Conservation (phyloP, 2,888 invertebrate species). For the Catocala nupta region DNA sequence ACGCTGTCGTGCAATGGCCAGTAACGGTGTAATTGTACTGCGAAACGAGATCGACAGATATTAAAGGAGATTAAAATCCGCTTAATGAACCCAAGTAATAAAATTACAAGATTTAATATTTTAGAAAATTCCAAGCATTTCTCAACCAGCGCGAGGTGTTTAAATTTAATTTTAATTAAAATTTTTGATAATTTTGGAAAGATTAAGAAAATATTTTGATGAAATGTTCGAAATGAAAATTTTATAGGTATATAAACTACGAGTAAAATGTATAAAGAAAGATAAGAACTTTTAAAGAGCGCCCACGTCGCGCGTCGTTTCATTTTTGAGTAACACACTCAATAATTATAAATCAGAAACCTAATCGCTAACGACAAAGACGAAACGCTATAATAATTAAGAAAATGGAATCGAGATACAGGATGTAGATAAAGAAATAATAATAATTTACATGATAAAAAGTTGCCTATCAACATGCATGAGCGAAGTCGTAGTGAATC, state of each 20-base stretch:
- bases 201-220: constrained; percentile 26
- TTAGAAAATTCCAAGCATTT: constrained; percentile 60
- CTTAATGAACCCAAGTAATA: constrained; percentile 76
- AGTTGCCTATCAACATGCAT: constrained; percentile 53
- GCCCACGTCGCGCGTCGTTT: neutral
- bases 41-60: constrained; percentile 82
- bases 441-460: constrained; percentile 55
- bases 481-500: constrained; percentile 72
- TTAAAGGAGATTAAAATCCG: constrained; percentile 81
- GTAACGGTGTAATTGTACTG: constrained; percentile 84
- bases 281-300: neutral
- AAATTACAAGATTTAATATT: constrained; percentile 67
- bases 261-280: constrained; percentile 14
- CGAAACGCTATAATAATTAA: constrained; percentile 16
- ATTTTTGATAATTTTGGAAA: constrained; percentile 30
- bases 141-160: constrained; percentile 19
- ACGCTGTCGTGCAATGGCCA: constrained; percentile 83
- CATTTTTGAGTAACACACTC: neutral
- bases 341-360: constrained; percentile 16
- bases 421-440: constrained; percentile 41
- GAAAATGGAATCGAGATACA: constrained; percentile 34
- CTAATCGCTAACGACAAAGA: constrained; percentile 10
- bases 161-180: constrained; percentile 35
- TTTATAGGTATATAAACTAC: constrained; percentile 20
- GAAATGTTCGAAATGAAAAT: constrained; percentile 12